Evolutionary conservation across 2,888 invertebrate species (phyloP), one percentile per base, ranked within the genome.

Genomic region (Polia nebulosa): DNA sequence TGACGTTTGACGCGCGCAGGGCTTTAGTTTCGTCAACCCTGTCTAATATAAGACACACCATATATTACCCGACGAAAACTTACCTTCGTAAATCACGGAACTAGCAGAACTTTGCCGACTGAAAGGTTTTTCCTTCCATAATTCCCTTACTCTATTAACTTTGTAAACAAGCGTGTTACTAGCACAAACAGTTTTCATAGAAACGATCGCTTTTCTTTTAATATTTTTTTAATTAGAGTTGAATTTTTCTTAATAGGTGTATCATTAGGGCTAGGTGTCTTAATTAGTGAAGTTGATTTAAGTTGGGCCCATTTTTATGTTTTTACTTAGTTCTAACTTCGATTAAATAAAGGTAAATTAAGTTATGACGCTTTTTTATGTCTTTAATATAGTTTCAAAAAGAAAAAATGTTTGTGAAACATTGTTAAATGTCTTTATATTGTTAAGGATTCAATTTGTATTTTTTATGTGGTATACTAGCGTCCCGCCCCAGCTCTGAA

Each of bases 21-120:
- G n/a, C n/a, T n/a, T n/a, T n/a, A n/a, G n/a, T n/a, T n/a, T n/a
- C n/a, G 11, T 76, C 52, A 52, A 57, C 9, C 53, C 45, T 47
- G 57, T 41, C 60, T 58, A 44, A 72, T 72, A 65, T 41, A 53
- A 45, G 25, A 49, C 15, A 60, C 41, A 53, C 51, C 32, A 61
- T 61, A 76, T 57, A 71, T 61, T 45, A 52, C 66, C 3, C 32
- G 17, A 39, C n/a, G 47, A 39, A 60, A 65, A 76, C 58, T 58
- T 39, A 55, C 77, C 66, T 66, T 44, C 61, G 57, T 76, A 66
- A 66, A 76, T 72, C 58, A 76, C 62, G 44, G 49, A 45, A 41
- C 44, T 34, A 49, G 4, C 57, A 32, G 57, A 53, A 63, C 29
- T 61, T 11, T 39, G 13, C 34, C 36, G 57, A 47, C 59, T 17